phyloP scores from a whole-genome alignment of 2,797 vertebrate species.

The Sebastes trivittatus region DNA sequence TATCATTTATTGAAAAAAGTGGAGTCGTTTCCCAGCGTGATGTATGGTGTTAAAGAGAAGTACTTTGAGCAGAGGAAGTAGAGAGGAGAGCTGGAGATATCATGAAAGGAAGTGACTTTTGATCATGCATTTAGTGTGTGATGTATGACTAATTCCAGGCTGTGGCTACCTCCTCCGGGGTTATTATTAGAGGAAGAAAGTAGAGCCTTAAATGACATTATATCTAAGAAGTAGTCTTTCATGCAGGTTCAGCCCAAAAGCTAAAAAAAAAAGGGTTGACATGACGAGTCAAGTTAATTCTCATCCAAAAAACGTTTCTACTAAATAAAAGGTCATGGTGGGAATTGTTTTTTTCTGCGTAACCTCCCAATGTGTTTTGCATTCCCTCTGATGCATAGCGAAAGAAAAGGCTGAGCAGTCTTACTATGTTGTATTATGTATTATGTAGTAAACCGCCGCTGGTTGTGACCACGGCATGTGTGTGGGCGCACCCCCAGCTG shows the following conservation, averaged over 20 bases:
- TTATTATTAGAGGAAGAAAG: conserved; percentile 24
- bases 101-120: conserved; percentile 56
- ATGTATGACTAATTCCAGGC: conserved; percentile 49
- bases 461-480: neutral
- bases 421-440: neutral
- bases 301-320: neutral
- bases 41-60: conserved; percentile 70
- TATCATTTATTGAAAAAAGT: conserved; percentile 81
- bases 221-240: conserved; percentile 14
- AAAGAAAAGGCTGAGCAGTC: neutral
- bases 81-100: conserved; percentile 47
- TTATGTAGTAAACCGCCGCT: neutral
- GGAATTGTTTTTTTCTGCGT: neutral
- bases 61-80: conserved; percentile 45
- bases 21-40: conserved; percentile 69
- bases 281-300: conserved; percentile 20
- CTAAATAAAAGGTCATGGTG: neutral
- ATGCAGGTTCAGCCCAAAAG: conserved; percentile 12
- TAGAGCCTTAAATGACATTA: conserved; percentile 31
- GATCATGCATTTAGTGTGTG: conserved; percentile 45
- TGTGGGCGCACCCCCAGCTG: neutral
- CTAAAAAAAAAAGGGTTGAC: neutral
- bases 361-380: neutral
- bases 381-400: neutral
- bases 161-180: conserved; percentile 27